Evolutionary conservation across 2,797 vertebrate species (phyloP).

Genomic region (Gymnoscopelus braueri): DNA sequence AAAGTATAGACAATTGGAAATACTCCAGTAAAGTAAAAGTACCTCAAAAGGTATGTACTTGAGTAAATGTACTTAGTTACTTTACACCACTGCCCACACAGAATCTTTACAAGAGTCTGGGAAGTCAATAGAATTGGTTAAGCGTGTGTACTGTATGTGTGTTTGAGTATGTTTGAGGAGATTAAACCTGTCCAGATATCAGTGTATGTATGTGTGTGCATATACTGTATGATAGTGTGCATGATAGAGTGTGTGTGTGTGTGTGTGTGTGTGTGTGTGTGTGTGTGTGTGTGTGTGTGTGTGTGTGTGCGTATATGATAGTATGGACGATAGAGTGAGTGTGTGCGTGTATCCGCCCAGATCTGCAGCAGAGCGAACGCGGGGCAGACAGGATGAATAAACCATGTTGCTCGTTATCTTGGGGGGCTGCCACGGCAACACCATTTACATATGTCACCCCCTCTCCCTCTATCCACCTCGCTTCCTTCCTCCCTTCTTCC

Average conservation of each 20-base stretch:
- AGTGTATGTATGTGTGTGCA: no score
- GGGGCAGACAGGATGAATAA: slow-evolving; percentile 57
- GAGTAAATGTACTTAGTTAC: no score
- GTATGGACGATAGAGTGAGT: slow-evolving; percentile 19
- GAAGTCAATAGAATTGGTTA: slow-evolving; percentile 39
- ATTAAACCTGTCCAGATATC: slow-evolving; percentile 10
- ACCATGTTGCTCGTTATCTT: slow-evolving; percentile 66
- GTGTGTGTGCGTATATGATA: not conserved
- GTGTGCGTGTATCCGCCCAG: slow-evolving; percentile 32
- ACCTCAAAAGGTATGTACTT: no score
- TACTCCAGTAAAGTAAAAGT: no score
- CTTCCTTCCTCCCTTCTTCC: no score
- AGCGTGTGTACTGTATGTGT: no score
- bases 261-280: slow-evolving; percentile 18
- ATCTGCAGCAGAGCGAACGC: slow-evolving; percentile 25
- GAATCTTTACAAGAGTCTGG: slow-evolving; percentile 14
- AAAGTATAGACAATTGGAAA: no score
- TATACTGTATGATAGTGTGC: not conserved
- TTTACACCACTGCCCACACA: not conserved
- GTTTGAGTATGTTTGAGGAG: not conserved
- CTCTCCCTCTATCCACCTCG: slow-evolving; percentile 16
- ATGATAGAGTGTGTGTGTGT: slow-evolving; percentile 17
- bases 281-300: slow-evolving; percentile 22
- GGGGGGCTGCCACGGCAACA: slow-evolving; percentile 52
- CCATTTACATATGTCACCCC: slow-evolving; percentile 71